Base-by-base conservation (phyloP, 2,797 vertebrate genomes). In the Anisognathus igniventris region DNA sequence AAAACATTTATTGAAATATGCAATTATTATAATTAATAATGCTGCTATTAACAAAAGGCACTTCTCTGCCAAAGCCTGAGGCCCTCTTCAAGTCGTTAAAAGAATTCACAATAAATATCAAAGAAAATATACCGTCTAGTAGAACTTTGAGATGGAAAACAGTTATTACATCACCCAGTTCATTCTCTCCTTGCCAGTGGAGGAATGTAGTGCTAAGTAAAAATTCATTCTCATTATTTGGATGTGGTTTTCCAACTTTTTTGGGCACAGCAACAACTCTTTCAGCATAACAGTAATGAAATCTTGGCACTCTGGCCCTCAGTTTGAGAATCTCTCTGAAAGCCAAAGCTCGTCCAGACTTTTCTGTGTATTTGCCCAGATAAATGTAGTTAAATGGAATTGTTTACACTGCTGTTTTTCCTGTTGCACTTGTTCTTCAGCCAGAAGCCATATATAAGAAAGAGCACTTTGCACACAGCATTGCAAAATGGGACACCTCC, bases 11-110 rank as follows among this genome's bases (percentile, higher is more conserved):
- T 93, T 81, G 75, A 93, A 83, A 92, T 82, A 86, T 14, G 16
- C 25, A 90, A 92, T 95, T 96, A 79, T 87, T 91, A 62, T 88
- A 90, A 95, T 91, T 95, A 92, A 88, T 88, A 90, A 88, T 86
- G 37, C 10, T 66, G 54, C 20, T 80, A n/a, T 83, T 94, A 86
- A 92, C 53, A 92, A 93, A 95, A 73, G 54, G 5, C 19, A 19
- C 5, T 58, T 85, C 44, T 83, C 42, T 82, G 76, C 79, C 94
- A 96, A 95, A 82, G 57, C 86, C 77, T 74, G 45, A 86, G 88
- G 90, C 62, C 66, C 17, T 92, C 48, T 62, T 82, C 50, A 84
- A 90, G 77, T 78, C 9, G 3, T 96, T 96, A 92, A 77, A 85
- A 92, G 31, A 93, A 62, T 92, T 90, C 65, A 86, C 42, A 95